Evolutionary conservation across 2,888 invertebrate genomes (phyloP).

Genomic region (Lithosia quadra): DNA sequence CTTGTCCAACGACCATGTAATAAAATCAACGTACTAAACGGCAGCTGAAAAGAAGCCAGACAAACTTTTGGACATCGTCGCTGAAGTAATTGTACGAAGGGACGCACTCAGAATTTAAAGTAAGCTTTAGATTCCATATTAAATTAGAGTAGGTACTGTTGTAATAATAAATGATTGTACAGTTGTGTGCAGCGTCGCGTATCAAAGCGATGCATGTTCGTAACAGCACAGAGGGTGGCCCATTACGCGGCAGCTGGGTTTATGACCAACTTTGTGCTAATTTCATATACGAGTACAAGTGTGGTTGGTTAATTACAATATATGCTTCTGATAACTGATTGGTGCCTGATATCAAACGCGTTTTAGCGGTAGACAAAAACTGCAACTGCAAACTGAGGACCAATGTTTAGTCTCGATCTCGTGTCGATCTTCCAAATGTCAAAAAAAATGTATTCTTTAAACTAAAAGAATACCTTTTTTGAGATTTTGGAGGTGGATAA

Average conservation of each 20-base stretch:
- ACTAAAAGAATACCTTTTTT: no score
- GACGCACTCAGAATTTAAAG: conserved; percentile 26
- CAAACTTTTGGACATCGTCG: conserved; percentile 38
- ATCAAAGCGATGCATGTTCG: conserved; percentile 33
- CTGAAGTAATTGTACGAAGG: conserved; percentile 34
- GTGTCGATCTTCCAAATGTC: no score
- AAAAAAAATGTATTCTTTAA: no score
- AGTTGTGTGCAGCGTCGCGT: conserved; percentile 34
- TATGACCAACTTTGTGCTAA: conserved; percentile 2
- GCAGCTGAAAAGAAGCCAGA: conserved; percentile 28
- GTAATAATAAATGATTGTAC: conserved; percentile 28
- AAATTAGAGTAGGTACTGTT: conserved; percentile 24
- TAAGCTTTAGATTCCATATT: conserved; percentile 34
- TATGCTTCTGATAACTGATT: no score
- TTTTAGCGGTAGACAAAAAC: no score
- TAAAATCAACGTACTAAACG: conserved; percentile 43
- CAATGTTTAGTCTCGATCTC: no score
- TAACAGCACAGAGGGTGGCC: conserved; percentile 24
- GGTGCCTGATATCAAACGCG: no score
- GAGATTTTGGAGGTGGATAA: no score
- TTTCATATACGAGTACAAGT: background rate
- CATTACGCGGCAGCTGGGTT: background rate
- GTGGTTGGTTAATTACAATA: background rate
- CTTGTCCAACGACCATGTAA: conserved; percentile 34
- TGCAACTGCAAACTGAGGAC: no score